Evolutionary conservation across 2,888 invertebrate genomes (phyloP), one percentile per base, ranked within the genome.

Genomic region (Chelonus formosanus): DNA sequence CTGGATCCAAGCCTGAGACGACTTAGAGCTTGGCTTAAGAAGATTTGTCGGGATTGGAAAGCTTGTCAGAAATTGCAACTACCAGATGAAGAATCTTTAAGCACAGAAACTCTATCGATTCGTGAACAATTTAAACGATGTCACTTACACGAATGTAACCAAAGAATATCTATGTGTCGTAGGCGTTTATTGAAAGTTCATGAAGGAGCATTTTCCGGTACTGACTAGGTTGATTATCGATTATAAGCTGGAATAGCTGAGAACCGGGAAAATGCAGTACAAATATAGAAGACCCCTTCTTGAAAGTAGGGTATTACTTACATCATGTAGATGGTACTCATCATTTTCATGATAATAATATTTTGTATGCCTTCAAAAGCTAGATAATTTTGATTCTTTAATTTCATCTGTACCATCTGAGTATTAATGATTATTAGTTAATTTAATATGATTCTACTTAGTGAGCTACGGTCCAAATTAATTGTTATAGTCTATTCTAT

Each of bases 91-190:
- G 91, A 93, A 52, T 91, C 93, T 60, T 85, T 96, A 7, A 89
- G 90, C 65, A 87, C 89, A 5, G 94, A 95, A 80, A 93, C 93
- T 0, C 91, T 89, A 78, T 91, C 92, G 73, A 91, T 94, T 52
- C 96, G 97, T 77, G 94, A 96, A 71, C 95, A 96, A 82, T 97
- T 97, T 83, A 89, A 90, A 48, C 91, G 90, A 54, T 95, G 96
- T 83, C 95, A 97, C 83, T 86, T 94, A 80, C 90, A 91, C 47
- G 92, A 92, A 75, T 96, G 96, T 85, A 89, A 89, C 71, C 88
- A 88, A 67, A 91, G 92, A 36, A 94, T 97, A 73, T 92, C 93
- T 7, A 89, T 77, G 69, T 76, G 79, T 77, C 84, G 72, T 71
- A 94, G 95, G 75, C 92, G 93, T 89, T 88, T 94, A 65, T 88